These are phyloP conservation scores for Dicyrtoma fusca DNA, from an alignment of 2,888 invertebrate species.

Conservation along the genomic window DNA sequence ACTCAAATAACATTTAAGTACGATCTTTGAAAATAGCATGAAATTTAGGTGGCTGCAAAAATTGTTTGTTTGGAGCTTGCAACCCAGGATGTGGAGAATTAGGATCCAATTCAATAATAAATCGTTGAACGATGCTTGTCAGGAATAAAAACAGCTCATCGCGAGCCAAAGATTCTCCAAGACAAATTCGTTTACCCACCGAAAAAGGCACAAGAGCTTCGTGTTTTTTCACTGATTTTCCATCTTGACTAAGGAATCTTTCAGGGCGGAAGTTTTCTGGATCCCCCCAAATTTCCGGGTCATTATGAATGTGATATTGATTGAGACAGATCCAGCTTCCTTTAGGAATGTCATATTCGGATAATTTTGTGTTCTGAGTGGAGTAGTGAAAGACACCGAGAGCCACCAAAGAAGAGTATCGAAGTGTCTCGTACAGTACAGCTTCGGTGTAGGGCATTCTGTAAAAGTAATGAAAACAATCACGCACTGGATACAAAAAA, in stretches of 20 bases:
- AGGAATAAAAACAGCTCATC: slow-evolving; percentile 19
- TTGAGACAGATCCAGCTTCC: slow-evolving; percentile 31
- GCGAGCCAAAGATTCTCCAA: slow-evolving; percentile 23
- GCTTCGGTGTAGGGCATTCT: slow-evolving; percentile 56
- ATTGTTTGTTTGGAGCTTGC: not conserved
- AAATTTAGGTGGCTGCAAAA: not conserved
- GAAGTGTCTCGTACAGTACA: slow-evolving; percentile 53
- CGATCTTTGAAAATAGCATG: slow-evolving; percentile 3
- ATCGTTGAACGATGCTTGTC: slow-evolving; percentile 7
- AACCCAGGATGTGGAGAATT: not conserved
- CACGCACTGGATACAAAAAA: not conserved
- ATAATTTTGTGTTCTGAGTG: slow-evolving; percentile 46
- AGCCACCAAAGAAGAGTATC: slow-evolving; percentile 54
- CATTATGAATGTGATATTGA: slow-evolving; percentile 35
- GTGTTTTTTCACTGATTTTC: slow-evolving; percentile 18
- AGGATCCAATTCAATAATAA: slow-evolving; percentile 4
- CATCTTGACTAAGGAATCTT: slow-evolving; percentile 42
- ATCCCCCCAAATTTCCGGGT: slow-evolving; percentile 44
- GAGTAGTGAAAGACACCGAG: slow-evolving; percentile 54
- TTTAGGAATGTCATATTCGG: slow-evolving; percentile 51
- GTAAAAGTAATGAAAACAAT: too few relatives aligned
- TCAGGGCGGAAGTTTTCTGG: slow-evolving; percentile 44
- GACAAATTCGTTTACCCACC: slow-evolving; percentile 22
- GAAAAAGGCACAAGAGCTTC: slow-evolving; percentile 19
- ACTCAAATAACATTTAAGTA: too few relatives aligned